phyloP scores from a whole-genome alignment of 2,113 vertebrate species.

The Indicator maculatus region DNA sequence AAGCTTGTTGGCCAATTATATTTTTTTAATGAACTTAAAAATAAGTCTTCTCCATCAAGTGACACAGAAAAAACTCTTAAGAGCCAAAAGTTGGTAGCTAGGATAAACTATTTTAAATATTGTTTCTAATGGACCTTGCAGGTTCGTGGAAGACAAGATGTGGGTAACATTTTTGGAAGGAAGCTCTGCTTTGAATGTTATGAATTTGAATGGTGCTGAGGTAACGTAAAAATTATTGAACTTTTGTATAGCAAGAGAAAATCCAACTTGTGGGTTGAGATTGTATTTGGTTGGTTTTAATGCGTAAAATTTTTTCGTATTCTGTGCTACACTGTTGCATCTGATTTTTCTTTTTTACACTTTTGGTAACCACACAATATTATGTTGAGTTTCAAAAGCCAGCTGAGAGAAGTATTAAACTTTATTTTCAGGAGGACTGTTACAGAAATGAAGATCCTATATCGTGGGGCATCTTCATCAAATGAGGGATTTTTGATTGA shows the following conservation, averaged over 20 bases:
- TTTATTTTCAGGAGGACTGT: background rate
- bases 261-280: background rate
- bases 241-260: background rate
- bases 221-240: slow-evolving; percentile 75
- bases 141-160: slow-evolving; percentile 99
- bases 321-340: background rate
- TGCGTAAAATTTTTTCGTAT: background rate
- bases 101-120: background rate
- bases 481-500: background rate
- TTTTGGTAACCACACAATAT: background rate
- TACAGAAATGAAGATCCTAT: background rate
- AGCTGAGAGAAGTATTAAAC: background rate
- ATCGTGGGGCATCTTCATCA: background rate
- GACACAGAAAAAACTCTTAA: background rate
- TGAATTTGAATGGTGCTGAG: slow-evolving; percentile 87
- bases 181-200: slow-evolving; percentile 90
- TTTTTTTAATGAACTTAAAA: background rate
- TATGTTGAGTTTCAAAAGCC: background rate
- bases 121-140: slow-evolving; percentile 64
- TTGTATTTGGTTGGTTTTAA: background rate
- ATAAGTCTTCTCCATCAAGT: background rate
- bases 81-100: background rate
- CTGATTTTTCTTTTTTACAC: background rate
- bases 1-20: background rate
- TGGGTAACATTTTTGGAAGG: slow-evolving; percentile 98